Conservation (phyloP, 2,797 vertebrate genomes). For the Trichosurus vulpecula region DNA sequence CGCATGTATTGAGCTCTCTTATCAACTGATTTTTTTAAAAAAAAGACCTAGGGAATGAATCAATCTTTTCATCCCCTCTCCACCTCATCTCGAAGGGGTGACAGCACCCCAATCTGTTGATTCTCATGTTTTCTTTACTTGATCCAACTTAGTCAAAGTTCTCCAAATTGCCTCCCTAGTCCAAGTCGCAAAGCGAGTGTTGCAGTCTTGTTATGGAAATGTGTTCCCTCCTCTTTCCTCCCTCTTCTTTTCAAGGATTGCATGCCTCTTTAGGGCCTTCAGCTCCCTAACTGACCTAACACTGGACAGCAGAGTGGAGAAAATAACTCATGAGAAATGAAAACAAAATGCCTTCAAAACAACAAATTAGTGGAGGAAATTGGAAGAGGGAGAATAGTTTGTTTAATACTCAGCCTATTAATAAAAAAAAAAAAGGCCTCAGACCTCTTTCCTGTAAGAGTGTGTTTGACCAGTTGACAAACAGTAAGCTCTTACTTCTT, state of each 20-base stretch:
- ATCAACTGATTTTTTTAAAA: background rate
- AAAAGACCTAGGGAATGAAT: background rate
- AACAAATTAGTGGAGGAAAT: conserved; percentile 62
- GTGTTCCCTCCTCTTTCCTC: background rate
- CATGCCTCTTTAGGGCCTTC: conserved; percentile 67
- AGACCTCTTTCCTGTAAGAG: conserved; percentile 20
- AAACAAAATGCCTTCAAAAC: conserved; percentile 68
- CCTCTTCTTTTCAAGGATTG: conserved; percentile 57
- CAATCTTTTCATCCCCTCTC: background rate
- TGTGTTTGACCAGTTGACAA: background rate
- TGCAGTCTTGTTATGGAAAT: conserved; percentile 72
- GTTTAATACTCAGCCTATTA: conserved; percentile 64
- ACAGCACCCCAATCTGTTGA: background rate
- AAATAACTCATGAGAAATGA: conserved; percentile 85
- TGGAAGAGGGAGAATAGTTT: conserved; percentile 47
- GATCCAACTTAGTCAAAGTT: background rate
- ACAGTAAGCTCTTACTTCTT: background rate
- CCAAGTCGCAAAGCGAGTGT: background rate
- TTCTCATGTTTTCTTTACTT: background rate
- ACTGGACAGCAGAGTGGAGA: conserved; percentile 74
- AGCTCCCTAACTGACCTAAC: conserved; percentile 60
- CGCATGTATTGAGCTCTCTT: background rate
- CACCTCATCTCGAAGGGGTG: background rate
- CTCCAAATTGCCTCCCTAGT: background rate
- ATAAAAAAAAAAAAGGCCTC: conserved; percentile 55